Evolutionary conservation across 2,113 vertebrate genomes (phyloP).

Genomic region (Epinephelus cyanopodus): DNA sequence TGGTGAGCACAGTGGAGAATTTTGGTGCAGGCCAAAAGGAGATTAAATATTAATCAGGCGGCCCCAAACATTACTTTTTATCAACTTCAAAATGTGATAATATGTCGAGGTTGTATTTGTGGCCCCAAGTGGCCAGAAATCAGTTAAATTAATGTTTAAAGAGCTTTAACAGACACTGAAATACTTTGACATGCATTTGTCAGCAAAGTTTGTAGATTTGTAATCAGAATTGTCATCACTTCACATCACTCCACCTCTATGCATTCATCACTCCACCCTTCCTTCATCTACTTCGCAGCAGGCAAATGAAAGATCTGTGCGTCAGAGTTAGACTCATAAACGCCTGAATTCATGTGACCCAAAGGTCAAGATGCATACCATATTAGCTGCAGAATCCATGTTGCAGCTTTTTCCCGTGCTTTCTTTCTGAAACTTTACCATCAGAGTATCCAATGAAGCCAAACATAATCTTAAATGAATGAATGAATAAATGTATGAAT

Average conservation of each 20-base stretch:
- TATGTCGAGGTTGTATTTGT: constrained; percentile 1
- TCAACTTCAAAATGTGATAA: neutral
- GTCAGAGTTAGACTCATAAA: constrained; percentile 2
- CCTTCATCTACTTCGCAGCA: neutral
- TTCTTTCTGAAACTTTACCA: neutral
- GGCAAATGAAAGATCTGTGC: neutral
- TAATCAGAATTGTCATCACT: neutral
- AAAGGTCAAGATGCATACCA: neutral
- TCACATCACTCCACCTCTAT: neutral
- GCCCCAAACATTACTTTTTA: neutral
- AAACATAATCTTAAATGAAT: neutral
- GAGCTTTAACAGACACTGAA: neutral
- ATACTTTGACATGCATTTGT: neutral
- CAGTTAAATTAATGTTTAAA: constrained; percentile 10
- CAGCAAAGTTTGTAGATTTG: neutral
- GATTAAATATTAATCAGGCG: neutral
- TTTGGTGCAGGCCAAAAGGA: neutral
- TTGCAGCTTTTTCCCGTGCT: too few relatives aligned
- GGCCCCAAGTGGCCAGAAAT: neutral
- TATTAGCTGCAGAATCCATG: neutral
- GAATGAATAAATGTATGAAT: neutral
- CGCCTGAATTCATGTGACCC: neutral
- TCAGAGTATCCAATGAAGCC: neutral
- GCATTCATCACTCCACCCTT: neutral
- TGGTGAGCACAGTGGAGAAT: too few relatives aligned